phyloP scores from a whole-genome alignment of 2,888 invertebrate genomes.

The Tachina grossa region DNA sequence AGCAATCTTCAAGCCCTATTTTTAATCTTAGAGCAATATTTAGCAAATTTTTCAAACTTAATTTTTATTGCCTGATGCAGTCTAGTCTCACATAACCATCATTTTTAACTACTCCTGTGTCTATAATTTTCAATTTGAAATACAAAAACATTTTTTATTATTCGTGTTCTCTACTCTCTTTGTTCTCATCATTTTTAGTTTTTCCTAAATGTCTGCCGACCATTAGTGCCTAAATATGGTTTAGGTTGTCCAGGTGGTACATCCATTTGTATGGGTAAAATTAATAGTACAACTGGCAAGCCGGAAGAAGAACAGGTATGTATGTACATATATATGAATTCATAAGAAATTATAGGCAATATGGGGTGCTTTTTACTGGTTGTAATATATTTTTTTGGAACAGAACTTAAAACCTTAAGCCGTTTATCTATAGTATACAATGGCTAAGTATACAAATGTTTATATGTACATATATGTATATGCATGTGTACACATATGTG shows the following conservation, averaged over 20 bases:
- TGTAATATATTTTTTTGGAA: conserved; percentile 12
- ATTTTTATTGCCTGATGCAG: conserved; percentile 18
- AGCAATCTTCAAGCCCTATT: not conserved
- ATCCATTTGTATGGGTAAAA: conserved; percentile 81
- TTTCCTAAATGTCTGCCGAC: conserved; percentile 82
- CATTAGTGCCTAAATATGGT: conserved; percentile 81
- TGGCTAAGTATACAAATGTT: not conserved
- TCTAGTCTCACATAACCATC: conserved; percentile 5
- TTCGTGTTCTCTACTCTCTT: conserved; percentile 33
- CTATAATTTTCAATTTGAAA: conserved; percentile 58
- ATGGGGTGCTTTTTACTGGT: conserved; percentile 14
- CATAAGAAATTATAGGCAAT: not conserved
- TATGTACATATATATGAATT: conserved; percentile 52
- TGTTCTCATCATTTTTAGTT: conserved; percentile 74
- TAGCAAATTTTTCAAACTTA: conserved; percentile 4
- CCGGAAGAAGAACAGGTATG: conserved; percentile 81
- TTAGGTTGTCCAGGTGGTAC: conserved; percentile 82
- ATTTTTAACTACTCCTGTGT: conserved; percentile 42
- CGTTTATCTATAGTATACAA: conserved; percentile 38
- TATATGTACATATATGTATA: not conserved
- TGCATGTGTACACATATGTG: not conserved
- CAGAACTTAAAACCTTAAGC: conserved; percentile 60
- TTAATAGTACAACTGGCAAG: conserved; percentile 75
- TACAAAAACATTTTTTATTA: conserved; percentile 5
- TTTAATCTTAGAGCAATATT: not conserved